Conservation (phyloP, 2,797 vertebrate species). For the Anabacerthia variegaticeps region DNA sequence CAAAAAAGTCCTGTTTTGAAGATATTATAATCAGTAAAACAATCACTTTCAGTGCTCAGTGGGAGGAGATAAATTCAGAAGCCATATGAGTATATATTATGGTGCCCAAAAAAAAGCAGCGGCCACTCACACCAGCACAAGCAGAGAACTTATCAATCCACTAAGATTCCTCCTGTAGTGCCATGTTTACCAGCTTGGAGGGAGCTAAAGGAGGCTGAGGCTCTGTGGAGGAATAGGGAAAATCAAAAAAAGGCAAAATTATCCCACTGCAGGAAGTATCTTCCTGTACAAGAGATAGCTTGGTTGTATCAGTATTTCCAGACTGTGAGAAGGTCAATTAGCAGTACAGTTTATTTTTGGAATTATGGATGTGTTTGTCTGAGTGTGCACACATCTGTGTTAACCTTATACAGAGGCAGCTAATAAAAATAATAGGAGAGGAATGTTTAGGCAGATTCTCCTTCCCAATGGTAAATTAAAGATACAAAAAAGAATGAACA, state of each 20-base stretch:
- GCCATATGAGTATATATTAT: not conserved
- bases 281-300: not conserved
- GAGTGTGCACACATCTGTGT: not conserved
- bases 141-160: rapidly evolving
- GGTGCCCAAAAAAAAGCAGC: not conserved
- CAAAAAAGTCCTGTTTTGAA: not conserved
- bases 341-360: not conserved
- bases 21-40: not conserved
- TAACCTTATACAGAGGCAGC: not conserved
- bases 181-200: not conserved
- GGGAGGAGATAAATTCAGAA: not conserved
- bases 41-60: not conserved
- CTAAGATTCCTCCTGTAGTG: not conserved
- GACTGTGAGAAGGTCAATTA: not conserved
- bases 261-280: not conserved
- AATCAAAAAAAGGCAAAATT: not conserved
- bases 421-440: not conserved
- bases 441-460: not conserved
- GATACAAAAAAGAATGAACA: not conserved
- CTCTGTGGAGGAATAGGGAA: not conserved
- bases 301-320: not conserved
- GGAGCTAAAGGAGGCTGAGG: not conserved
- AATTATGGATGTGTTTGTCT: not conserved
- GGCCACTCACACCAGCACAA: not conserved
- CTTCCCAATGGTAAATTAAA: not conserved